Evolutionary conservation across 2,888 invertebrate species (phyloP).

Genomic region (Ischnura elegans): DNA sequence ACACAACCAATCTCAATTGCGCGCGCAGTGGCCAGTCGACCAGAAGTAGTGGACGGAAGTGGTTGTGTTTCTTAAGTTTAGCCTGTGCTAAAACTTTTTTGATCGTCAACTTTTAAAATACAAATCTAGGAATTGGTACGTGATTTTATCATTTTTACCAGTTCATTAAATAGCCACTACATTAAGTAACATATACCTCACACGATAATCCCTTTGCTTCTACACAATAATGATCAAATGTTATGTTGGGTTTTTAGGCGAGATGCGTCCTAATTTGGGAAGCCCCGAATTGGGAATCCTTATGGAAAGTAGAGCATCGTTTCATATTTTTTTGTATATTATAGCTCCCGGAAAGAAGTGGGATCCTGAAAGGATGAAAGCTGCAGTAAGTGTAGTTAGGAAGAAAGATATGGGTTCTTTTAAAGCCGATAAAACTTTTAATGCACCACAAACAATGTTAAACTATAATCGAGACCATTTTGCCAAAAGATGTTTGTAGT

Average conservation of each 20-base stretch:
- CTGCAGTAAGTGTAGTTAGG: neutral
- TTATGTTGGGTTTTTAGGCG: neutral
- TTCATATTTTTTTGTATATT: neutral
- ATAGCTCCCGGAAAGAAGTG: neutral
- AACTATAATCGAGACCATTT: too few species aligned
- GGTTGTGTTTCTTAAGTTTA: neutral
- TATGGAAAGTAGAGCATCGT: neutral
- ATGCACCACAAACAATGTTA: neutral
- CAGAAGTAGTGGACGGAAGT: neutral
- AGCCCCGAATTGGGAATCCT: neutral
- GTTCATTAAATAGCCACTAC: neutral
- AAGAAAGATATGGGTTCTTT: neutral
- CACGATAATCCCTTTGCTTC: too few species aligned
- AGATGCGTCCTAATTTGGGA: neutral
- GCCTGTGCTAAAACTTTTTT: neutral
- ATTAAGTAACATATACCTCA: too few species aligned
- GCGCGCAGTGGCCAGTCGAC: conserved; percentile 1
- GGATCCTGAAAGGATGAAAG: conserved; percentile 1
- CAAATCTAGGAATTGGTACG: neutral
- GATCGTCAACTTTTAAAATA: neutral
- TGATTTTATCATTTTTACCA: neutral
- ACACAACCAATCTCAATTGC: neutral
- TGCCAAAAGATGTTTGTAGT: too few species aligned
- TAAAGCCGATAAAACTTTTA: neutral
- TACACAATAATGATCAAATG: neutral